Percentiles rank a stretch among this genome's conserved stretches.
Conservation (phyloP, 2,797 vertebrate genomes). For the Myripristis murdjan region DNA sequence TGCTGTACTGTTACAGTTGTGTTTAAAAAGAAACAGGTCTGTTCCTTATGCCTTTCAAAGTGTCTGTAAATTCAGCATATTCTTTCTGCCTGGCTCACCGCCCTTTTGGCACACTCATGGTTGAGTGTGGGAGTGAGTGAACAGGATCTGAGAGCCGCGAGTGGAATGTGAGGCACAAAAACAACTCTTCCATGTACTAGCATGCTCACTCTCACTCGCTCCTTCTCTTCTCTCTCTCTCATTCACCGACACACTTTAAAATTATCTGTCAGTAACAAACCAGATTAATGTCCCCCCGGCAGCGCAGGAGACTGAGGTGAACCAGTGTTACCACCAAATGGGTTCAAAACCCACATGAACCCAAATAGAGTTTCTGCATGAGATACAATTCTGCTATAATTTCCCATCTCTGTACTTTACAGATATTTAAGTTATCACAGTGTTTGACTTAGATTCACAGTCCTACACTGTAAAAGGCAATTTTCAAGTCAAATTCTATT, state of each 20-base stretch:
- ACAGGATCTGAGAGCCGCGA: conserved; percentile 49
- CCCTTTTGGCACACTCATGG: conserved; percentile 44
- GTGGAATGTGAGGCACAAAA: conserved; percentile 60
- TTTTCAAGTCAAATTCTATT: neutral
- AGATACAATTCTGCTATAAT: neutral
- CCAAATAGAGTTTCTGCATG: conserved; percentile 14
- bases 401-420: neutral
- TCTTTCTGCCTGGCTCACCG: conserved; percentile 18
- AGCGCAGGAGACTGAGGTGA: conserved; percentile 40
- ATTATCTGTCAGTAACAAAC: conserved; percentile 50
- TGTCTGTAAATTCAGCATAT: conserved; percentile 43
- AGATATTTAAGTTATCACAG: neutral
- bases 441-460: neutral
- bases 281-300: conserved; percentile 36
- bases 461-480: neutral
- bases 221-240: conserved; percentile 21
- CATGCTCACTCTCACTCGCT: conserved; percentile 16
- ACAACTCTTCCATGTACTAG: conserved; percentile 46
- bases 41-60: conserved; percentile 13
- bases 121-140: conserved; percentile 33
- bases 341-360: conserved; percentile 24
- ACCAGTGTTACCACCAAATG: conserved; percentile 25
- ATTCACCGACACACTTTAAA: conserved; percentile 29
- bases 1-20: conserved; percentile 4
- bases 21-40: neutral